Percentiles rank a stretch among this genome's conserved stretches.
Conservation (phyloP, 2,113 vertebrate genomes). For the Anolis carolinensis region DNA sequence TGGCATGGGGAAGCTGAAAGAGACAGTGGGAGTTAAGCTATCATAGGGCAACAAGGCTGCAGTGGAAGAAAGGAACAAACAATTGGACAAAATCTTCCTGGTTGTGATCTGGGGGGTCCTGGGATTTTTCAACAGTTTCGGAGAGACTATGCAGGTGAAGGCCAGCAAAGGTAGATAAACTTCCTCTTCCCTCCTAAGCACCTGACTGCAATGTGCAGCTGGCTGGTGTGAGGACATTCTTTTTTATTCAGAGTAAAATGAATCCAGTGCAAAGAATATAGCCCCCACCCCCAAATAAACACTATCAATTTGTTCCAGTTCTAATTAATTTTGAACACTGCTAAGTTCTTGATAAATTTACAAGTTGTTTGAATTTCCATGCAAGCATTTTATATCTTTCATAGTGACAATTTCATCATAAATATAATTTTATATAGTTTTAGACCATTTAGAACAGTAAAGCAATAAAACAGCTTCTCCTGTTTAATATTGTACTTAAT, state of each 20-base stretch:
- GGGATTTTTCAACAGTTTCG: neutral
- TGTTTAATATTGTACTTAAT: neutral
- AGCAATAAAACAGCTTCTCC: neutral
- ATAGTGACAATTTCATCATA: neutral
- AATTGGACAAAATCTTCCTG: neutral
- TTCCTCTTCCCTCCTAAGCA: neutral
- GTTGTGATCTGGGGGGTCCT: neutral
- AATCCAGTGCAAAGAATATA: neutral
- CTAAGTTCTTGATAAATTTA: neutral
- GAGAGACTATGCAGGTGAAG: neutral
- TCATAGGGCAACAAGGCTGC: no score
- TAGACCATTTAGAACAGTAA: neutral
- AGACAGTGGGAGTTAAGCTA: neutral
- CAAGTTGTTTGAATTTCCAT: neutral
- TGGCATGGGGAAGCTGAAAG: neutral
- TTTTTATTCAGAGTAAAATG: neutral
- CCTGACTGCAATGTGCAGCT: neutral
- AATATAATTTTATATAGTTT: neutral
- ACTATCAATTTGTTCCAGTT: neutral
- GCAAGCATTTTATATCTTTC: neutral
- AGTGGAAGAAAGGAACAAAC: neutral
- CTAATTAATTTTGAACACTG: neutral
- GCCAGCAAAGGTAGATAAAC: neutral
- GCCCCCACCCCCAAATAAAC: neutral
- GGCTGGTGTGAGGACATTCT: neutral